These are phyloP conservation scores for Oryctes rhinoceros DNA, from an alignment of 1,140 invertebrate species.

Conservation along the genomic window DNA sequence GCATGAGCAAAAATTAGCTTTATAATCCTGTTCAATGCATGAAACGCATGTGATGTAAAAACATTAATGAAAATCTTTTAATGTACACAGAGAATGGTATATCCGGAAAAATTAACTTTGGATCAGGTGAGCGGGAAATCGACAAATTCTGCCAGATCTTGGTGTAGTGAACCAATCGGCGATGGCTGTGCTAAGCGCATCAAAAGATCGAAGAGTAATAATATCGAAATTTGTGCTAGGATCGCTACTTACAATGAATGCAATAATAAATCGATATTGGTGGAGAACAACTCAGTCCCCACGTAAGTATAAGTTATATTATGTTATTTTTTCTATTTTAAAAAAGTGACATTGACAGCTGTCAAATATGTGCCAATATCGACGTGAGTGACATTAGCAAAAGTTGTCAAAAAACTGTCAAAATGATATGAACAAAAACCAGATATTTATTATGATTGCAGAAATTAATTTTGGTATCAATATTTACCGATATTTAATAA, in stretches of 20 bases:
- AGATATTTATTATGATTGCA: too few species aligned
- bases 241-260: slow-evolving; percentile 12
- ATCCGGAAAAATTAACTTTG: slow-evolving; percentile 58
- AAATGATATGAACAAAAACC: too few species aligned
- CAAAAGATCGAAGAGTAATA: slow-evolving; percentile 18
- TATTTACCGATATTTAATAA: too few species aligned
- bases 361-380: too few species aligned
- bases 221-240: neutral
- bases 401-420: too few species aligned
- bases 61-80: neutral
- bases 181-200: slow-evolving; percentile 33
- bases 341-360: too few species aligned
- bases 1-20: too few species aligned
- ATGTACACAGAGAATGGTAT: slow-evolving; percentile 58
- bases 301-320: slow-evolving; percentile 43
- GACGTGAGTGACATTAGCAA: too few species aligned
- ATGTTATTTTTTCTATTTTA: too few species aligned
- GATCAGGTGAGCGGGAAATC: slow-evolving; percentile 54
- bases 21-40: too few species aligned
- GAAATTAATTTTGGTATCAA: too few species aligned
- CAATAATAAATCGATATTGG: slow-evolving; percentile 39
- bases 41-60: too few species aligned
- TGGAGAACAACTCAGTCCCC: slow-evolving; percentile 25
- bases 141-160: slow-evolving; percentile 50
- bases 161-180: slow-evolving; percentile 55